Evolutionary conservation across 2,113 vertebrate species (phyloP).

Genomic region (Rhipidura dahli): DNA sequence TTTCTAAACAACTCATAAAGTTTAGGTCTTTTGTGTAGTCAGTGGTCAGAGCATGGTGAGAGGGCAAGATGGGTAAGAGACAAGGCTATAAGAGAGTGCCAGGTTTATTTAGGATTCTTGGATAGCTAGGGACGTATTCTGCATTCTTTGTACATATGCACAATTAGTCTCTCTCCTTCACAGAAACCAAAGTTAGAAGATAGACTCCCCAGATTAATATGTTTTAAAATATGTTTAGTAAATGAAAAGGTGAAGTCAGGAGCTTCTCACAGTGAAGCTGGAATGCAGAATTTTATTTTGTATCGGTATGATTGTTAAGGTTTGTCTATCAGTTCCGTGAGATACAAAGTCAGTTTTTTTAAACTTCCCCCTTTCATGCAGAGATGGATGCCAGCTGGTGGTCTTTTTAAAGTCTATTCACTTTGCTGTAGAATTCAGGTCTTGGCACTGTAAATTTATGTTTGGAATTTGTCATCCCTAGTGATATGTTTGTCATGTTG

Average conservation of each 20-base stretch:
- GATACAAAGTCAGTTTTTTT: background rate
- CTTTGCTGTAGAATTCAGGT: background rate
- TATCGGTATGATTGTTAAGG: background rate
- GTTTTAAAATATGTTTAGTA: background rate
- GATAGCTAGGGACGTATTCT: background rate
- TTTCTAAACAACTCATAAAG: background rate
- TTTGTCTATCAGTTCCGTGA: background rate
- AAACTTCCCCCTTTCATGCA: background rate
- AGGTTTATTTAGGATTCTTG: background rate
- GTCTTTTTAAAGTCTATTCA: background rate
- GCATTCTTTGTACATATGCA: background rate
- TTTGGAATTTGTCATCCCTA: background rate
- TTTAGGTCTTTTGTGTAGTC: background rate
- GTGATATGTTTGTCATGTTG: background rate
- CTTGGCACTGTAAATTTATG: background rate
- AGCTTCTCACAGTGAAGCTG: background rate
- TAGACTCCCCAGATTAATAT: background rate
- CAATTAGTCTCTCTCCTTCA: background rate
- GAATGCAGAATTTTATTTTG: background rate
- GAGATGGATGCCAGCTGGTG: background rate
- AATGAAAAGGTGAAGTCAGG: background rate
- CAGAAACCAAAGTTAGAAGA: background rate
- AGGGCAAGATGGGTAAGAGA: background rate
- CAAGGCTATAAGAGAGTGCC: background rate
- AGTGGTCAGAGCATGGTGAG: background rate